Evolutionary conservation across 92 coral and sea anemone genomes (phyloP).

Genomic region (Meandrina meandrites): DNA sequence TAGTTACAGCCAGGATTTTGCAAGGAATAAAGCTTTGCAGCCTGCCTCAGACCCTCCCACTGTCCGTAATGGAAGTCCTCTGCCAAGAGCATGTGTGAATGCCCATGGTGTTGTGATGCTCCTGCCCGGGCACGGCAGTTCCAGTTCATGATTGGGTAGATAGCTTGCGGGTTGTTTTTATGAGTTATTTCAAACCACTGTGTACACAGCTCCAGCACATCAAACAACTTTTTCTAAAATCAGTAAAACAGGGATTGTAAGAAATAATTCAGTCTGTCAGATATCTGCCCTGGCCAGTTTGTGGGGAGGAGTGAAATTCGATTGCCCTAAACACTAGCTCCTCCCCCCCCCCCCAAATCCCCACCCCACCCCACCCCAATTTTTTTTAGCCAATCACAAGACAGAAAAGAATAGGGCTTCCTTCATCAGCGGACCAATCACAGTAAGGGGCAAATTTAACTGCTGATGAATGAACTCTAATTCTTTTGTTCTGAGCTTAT

Average conservation of each 20-base stretch:
- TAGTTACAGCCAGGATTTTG: conserved; percentile 70
- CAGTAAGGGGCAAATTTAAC: no score
- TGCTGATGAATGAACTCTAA: no score
- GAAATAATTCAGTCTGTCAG: not conserved
- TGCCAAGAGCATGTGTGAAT: conserved; percentile 74
- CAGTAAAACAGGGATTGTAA: not conserved
- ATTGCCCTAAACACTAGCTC: no score
- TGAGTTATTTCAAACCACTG: conserved; percentile 76
- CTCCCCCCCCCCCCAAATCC: no score
- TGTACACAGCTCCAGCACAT: conserved; percentile 63
- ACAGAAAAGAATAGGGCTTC: no score
- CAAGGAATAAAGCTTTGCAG: conserved; percentile 54
- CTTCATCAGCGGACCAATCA: no score
- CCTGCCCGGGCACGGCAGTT: conserved; percentile 83
- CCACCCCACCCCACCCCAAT: not conserved
- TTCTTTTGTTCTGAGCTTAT: no score
- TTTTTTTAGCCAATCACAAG: no score
- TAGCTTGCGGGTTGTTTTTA: conserved; percentile 59
- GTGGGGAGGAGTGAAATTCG: no score
- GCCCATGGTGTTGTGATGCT: conserved; percentile 86
- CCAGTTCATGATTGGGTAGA: conserved; percentile 80
- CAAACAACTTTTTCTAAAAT: conserved; percentile 63
- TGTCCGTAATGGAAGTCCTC: conserved; percentile 79
- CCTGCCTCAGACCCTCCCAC: conserved; percentile 71
- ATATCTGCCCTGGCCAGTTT: not conserved